Conservation (phyloP, 2,797 vertebrate genomes). For the Crypturellus tataupa region DNA sequence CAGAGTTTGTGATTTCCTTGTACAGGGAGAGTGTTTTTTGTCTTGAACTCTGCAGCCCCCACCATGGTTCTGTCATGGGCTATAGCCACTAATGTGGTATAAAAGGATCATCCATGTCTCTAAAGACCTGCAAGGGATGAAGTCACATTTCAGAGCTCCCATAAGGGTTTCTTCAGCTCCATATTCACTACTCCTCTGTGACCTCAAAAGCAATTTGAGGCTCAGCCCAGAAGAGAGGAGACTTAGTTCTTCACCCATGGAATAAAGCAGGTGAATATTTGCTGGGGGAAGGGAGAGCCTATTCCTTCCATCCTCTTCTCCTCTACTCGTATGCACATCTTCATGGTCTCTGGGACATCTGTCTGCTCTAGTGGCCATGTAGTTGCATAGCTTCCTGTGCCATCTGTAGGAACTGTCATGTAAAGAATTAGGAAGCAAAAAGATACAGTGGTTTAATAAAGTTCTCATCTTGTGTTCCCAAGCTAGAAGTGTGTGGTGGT, state of each 20-base stretch:
- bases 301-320: neutral
- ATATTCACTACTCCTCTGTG: neutral
- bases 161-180: neutral
- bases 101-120: neutral
- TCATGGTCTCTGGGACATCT: neutral
- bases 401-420: neutral
- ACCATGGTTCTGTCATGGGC: neutral
- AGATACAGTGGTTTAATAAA: constrained; percentile 32
- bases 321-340: neutral
- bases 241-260: neutral
- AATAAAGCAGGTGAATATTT: neutral
- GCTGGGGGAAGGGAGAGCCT: neutral
- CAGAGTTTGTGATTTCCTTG: neutral
- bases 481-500: neutral
- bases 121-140: neutral
- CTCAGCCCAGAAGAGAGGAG: neutral
- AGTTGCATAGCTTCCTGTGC: constrained; percentile 9
- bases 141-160: neutral
- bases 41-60: neutral
- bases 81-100: neutral
- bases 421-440: constrained; percentile 29
- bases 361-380: neutral
- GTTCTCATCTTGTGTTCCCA: constrained; percentile 45
- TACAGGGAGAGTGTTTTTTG: neutral
- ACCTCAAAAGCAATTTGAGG: neutral